Base-by-base conservation (phyloP, 2,888 invertebrate genomes). In the Tinea pellionella region DNA sequence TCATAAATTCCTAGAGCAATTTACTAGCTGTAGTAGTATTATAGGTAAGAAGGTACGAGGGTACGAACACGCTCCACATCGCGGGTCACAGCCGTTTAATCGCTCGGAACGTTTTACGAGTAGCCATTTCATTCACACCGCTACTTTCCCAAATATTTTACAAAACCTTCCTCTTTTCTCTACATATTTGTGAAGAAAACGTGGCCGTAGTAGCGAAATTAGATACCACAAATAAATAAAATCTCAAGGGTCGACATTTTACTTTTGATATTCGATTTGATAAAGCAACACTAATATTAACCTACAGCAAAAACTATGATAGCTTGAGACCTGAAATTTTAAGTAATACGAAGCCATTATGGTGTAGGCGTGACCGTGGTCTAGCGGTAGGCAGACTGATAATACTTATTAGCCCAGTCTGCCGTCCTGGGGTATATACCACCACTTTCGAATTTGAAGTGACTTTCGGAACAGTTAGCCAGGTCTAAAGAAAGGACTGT, bases 41-140 rank as follows among this genome's bases (percentile, higher is more conserved):
- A 37, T 37, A n/a, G 37, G 37, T 47, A 16, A 47, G 47, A 47
- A 53, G 53, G 19, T 53, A 53, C 24, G 24, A 53, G 18, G 53
- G 53, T 18, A 47, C 2, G 47, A 13, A 24, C 24, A 53, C 24
- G 24, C 37, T 29, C 16, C 29, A 29, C 37, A 32, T 57, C 42
- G 59, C 61, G 71, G 74, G 72, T 75, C 75, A 73, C 67, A 74
- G 69, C 67, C 68, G 70, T 66, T 77, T 77, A 78, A 77, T 78
- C 78, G 77, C 65, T 72, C 62, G 77, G 75, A 78, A 79, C 71
- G 70, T 65, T 78, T 79, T 78, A 78, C 75, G 76, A 75, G 65
- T 69, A 59, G 59, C 64, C 65, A 66, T 66, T 67, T 66, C 64
- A 68, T 73, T 70, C 70, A 68, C 68, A 64, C 63, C 63, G 63